Evolutionary conservation across 2,113 vertebrate genomes (phyloP).

Genomic region (Silurus meridionalis): DNA sequence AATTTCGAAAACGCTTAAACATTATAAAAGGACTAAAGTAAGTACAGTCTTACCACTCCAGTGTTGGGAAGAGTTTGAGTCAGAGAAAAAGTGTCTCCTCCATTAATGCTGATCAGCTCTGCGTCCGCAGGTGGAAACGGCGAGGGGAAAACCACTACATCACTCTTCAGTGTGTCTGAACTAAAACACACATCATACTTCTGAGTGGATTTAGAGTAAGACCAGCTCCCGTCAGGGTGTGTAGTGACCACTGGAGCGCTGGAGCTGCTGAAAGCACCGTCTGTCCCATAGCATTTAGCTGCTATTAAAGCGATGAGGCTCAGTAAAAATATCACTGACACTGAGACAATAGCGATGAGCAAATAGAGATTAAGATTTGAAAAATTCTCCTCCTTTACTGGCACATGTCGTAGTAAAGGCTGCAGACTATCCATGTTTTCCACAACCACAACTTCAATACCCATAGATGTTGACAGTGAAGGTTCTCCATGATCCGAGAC

Average conservation of each 20-base stretch:
- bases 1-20: not conserved
- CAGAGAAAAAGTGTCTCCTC: slow-evolving; percentile 37
- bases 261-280: not conserved
- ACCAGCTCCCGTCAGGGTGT: too few species aligned
- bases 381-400: slow-evolving; percentile 61
- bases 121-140: slow-evolving; percentile 6
- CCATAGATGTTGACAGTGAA: slow-evolving; percentile 71
- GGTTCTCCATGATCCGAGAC: slow-evolving; percentile 59
- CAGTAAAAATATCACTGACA: slow-evolving; percentile 71
- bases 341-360: slow-evolving; percentile 68
- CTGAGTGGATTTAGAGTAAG: slow-evolving; percentile 53
- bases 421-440: slow-evolving; percentile 59
- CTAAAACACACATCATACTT: slow-evolving; percentile 15
- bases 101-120: slow-evolving; percentile 57
- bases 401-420: slow-evolving; percentile 69
- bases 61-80: slow-evolving; percentile 47
- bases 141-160: slow-evolving; percentile 33
- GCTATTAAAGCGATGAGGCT: slow-evolving; percentile 55
- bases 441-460: slow-evolving; percentile 70
- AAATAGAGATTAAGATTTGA: slow-evolving; percentile 72
- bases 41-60: slow-evolving; percentile 42
- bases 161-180: not conserved
- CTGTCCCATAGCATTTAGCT: slow-evolving; percentile 53
- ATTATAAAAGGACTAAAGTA: not conserved
- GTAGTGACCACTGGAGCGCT: too few species aligned